These are phyloP conservation scores for Rhineura floridana DNA, from an alignment of 2,113 vertebrate species.

Conservation along the genomic window DNA sequence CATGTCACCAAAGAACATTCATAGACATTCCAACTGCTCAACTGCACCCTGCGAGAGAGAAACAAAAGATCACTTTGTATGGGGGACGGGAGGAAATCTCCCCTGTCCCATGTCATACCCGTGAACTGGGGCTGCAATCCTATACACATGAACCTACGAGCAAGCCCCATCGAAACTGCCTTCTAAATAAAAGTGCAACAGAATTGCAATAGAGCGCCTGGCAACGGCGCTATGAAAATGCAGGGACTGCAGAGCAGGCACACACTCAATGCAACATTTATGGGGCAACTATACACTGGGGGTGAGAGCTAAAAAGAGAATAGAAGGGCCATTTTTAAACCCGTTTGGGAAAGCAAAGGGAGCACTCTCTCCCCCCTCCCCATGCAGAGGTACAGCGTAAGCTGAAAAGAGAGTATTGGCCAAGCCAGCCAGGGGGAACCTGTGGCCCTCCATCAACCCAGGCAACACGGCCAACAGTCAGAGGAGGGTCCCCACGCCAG, in stretches of 20 bases:
- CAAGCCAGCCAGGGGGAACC: not conserved
- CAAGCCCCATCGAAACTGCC: not conserved
- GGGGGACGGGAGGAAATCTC: not conserved
- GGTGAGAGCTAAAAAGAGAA: not conserved
- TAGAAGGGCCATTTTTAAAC: not conserved
- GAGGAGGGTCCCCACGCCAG: too few relatives aligned
- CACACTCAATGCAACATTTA: not conserved
- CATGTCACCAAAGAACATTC: too few relatives aligned
- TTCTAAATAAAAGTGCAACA: too few relatives aligned
- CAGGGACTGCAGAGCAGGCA: too few relatives aligned
- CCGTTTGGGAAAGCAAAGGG: not conserved
- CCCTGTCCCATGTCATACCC: too few relatives aligned
- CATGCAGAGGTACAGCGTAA: not conserved
- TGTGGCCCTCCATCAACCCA: not conserved
- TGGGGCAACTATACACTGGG: not conserved
- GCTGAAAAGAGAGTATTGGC: not conserved
- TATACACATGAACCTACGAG: not conserved
- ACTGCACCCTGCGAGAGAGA: not conserved
- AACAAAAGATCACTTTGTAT: not conserved
- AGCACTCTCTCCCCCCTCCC: not conserved
- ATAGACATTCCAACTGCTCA: not conserved
- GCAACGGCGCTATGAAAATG: not conserved
- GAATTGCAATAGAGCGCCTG: too few relatives aligned
- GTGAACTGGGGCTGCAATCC: not conserved
- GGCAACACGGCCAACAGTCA: too few relatives aligned